Evolutionary conservation across 2,888 invertebrate species (phyloP).

Genomic region (Torymus auratus): DNA sequence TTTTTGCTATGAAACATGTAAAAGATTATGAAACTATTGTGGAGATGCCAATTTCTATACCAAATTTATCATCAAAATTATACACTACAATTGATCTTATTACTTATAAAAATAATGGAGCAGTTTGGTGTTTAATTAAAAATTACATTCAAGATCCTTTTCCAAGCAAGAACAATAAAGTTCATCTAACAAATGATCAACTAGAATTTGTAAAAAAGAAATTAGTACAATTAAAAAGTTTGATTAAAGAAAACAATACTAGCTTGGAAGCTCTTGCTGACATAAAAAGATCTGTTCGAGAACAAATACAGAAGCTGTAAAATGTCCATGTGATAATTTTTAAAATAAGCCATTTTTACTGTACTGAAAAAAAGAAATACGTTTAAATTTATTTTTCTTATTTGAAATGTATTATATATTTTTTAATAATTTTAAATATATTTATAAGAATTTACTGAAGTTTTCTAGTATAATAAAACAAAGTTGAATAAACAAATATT

Average conservation of each 20-base stretch:
- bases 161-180: slow-evolving; percentile 53
- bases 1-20: slow-evolving; percentile 66
- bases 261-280: slow-evolving; percentile 59
- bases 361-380: background rate
- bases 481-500: too few relatives aligned
- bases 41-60: slow-evolving; percentile 63
- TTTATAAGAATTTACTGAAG: background rate
- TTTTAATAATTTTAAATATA: background rate
- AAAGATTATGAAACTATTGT: slow-evolving; percentile 62
- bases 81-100: slow-evolving; percentile 67
- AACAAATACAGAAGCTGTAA: slow-evolving; percentile 7
- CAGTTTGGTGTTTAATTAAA: slow-evolving; percentile 69
- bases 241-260: slow-evolving; percentile 60
- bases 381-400: background rate
- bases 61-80: slow-evolving; percentile 46
- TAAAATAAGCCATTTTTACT: too few relatives aligned
- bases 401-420: background rate
- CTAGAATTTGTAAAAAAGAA: slow-evolving; percentile 67
- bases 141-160: slow-evolving; percentile 65
- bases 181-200: slow-evolving; percentile 56
- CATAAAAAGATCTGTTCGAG: slow-evolving; percentile 38
- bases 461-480: too few relatives aligned
- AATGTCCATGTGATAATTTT: too few relatives aligned
- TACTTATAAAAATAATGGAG: slow-evolving; percentile 61
- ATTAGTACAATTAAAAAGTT: slow-evolving; percentile 62